Evolutionary conservation across 2,888 invertebrate species (phyloP).

Genomic region (Gryllus longicercus): DNA sequence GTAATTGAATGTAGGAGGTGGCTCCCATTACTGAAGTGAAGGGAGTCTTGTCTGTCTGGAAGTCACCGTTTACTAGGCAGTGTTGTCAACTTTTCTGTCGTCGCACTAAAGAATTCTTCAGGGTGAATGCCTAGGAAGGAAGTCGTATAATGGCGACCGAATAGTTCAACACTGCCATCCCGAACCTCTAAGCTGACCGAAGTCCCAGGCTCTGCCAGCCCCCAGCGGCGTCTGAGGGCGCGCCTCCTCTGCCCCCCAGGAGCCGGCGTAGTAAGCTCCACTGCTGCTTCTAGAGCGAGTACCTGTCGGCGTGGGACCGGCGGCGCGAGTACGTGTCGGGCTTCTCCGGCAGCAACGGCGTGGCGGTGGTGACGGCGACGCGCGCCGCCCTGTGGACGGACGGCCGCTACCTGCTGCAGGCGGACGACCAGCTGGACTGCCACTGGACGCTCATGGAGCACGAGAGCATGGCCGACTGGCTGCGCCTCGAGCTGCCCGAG

Average conservation of each 20-base stretch:
- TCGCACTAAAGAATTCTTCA: no score
- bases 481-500: constrained; percentile 50
- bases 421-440: constrained; percentile 77
- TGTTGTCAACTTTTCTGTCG: no score
- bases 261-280: constrained; percentile 21
- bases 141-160: no score
- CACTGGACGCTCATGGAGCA: constrained; percentile 62
- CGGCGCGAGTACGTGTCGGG: constrained; percentile 76
- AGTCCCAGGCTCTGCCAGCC: no score
- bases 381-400: constrained; percentile 88
- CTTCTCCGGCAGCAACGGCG: constrained; percentile 73
- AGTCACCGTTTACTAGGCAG: no score
- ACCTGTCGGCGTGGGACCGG: constrained; percentile 70
- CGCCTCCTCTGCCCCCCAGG: no score
- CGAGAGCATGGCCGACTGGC: constrained; percentile 55
- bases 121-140: no score
- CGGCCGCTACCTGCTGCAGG: constrained; percentile 81
- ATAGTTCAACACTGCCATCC: no score
- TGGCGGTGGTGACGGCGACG: constrained; percentile 63
- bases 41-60: no score
- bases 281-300: constrained; percentile 63
- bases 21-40: no score
- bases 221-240: background rate
- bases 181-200: no score
- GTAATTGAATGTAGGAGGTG: no score